These are phyloP conservation scores for Dione juno DNA, from an alignment of 2,888 invertebrate genomes.

Conservation along the genomic window DNA sequence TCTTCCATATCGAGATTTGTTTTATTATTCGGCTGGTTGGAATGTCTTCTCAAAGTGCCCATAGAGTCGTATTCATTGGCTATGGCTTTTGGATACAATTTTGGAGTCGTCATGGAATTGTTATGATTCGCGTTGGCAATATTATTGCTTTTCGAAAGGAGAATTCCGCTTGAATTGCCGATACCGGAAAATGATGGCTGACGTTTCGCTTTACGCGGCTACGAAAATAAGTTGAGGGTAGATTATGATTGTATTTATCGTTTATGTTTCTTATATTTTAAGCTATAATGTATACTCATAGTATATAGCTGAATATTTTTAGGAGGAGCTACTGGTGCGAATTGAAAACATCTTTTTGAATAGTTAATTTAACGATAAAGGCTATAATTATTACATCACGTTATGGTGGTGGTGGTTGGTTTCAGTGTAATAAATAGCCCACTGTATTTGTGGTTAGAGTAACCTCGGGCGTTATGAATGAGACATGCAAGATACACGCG, in stretches of 20 bases:
- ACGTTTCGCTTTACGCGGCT: slow-evolving; percentile 84
- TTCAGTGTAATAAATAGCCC: too few relatives aligned
- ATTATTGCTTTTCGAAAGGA: slow-evolving; percentile 84
- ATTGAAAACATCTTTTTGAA: too few relatives aligned
- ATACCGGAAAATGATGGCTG: slow-evolving; percentile 88
- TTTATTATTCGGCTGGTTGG: slow-evolving; percentile 87
- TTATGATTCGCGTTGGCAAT: slow-evolving; percentile 85
- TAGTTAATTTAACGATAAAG: too few relatives aligned
- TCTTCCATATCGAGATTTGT: slow-evolving; percentile 85
- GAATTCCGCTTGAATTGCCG: slow-evolving; percentile 76
- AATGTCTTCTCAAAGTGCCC: slow-evolving; percentile 89
- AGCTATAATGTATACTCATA: neutral
- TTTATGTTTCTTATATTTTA: neutral
- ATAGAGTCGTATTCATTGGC: slow-evolving; percentile 90
- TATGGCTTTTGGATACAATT: slow-evolving; percentile 87
- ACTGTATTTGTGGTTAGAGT: too few relatives aligned
- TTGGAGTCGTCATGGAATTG: slow-evolving; percentile 84
- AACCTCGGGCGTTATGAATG: too few relatives aligned
- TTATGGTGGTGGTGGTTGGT: too few relatives aligned
- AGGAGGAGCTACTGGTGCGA: too few relatives aligned
- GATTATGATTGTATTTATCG: neutral
- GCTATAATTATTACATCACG: too few relatives aligned
- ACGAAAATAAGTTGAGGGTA: slow-evolving; percentile 40
- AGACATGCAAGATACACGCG: too few relatives aligned
- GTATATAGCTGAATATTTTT: too few relatives aligned